Conservation (phyloP, 2,113 vertebrate species). For the Manacus vitellinus region DNA sequence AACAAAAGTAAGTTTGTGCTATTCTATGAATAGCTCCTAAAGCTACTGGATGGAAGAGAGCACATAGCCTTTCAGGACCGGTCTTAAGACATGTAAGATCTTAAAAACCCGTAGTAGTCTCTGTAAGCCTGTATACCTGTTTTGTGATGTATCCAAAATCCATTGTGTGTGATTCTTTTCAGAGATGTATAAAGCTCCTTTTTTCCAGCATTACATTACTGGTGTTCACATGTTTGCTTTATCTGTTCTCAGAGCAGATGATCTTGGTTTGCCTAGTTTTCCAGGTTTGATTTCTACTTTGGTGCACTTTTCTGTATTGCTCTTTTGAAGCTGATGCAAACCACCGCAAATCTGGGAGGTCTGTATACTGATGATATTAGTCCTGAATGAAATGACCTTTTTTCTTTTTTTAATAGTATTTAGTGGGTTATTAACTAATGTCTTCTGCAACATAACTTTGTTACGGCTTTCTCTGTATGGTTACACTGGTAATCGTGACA, state of each 20-base stretch:
- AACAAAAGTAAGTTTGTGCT: background rate
- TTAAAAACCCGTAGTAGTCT: background rate
- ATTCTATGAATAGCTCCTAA: background rate
- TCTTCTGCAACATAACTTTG: constrained; percentile 15
- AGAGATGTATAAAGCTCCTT: background rate
- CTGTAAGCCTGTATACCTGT: background rate
- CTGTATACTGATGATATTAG: background rate
- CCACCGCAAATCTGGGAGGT: background rate
- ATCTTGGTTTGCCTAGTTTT: background rate
- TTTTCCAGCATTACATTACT: background rate
- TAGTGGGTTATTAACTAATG: constrained; percentile 17
- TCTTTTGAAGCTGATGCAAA: background rate
- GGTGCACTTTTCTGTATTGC: background rate
- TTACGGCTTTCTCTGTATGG: background rate
- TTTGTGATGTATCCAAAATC: background rate
- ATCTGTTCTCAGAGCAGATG: background rate
- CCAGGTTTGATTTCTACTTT: background rate
- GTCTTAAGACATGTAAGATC: background rate
- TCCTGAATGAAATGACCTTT: background rate
- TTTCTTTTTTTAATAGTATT: background rate
- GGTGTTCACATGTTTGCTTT: background rate
- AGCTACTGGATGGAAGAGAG: background rate
- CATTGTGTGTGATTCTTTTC: background rate
- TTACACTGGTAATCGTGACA: background rate
- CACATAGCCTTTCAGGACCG: background rate